Percentiles rank a stretch among this genome's conserved stretches.
These are phyloP conservation scores for Myodes glareolus DNA, from an alignment of 2,113 vertebrate genomes.

Conservation along the genomic window DNA sequence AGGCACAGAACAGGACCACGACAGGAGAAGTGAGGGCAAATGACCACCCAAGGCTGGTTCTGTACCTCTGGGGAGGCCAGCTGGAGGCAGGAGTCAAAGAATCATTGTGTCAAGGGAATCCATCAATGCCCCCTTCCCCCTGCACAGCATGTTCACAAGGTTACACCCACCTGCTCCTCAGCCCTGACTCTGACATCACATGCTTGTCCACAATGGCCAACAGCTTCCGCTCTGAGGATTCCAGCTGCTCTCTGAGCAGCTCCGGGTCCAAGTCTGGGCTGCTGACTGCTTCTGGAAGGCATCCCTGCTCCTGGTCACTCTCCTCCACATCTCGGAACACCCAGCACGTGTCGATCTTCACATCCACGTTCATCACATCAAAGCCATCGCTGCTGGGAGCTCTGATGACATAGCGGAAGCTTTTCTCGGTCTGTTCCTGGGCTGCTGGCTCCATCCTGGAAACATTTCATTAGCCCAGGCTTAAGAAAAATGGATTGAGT, in stretches of 20 bases:
- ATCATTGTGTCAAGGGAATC: fast-evolving
- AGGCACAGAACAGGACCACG: neutral
- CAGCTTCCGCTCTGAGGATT: constrained; percentile 73
- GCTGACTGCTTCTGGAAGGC: neutral
- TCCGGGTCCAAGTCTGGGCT: constrained; percentile 58
- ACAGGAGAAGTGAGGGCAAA: neutral
- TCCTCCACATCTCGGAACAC: constrained; percentile 80
- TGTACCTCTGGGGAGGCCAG: fast-evolving
- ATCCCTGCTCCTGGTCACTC: neutral
- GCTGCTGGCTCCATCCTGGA: constrained; percentile 70
- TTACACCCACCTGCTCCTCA: constrained; percentile 86
- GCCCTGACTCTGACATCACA: constrained; percentile 73
- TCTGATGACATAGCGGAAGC: constrained; percentile 76
- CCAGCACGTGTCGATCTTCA: constrained; percentile 81
- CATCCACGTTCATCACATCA: constrained; percentile 70
- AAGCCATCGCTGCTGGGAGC: constrained; percentile 66
- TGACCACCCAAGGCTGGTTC: fast-evolving
- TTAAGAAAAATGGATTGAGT: neutral
- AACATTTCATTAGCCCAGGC: neutral
- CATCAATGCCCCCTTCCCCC: neutral
- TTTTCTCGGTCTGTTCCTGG: constrained; percentile 39
- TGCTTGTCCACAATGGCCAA: constrained; percentile 66
- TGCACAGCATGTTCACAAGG: neutral
- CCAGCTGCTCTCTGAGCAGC: constrained; percentile 77
- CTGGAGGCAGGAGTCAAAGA: fast-evolving